Conservation (phyloP, 2,797 vertebrate genomes). For the Gymnothorax reevesii region DNA sequence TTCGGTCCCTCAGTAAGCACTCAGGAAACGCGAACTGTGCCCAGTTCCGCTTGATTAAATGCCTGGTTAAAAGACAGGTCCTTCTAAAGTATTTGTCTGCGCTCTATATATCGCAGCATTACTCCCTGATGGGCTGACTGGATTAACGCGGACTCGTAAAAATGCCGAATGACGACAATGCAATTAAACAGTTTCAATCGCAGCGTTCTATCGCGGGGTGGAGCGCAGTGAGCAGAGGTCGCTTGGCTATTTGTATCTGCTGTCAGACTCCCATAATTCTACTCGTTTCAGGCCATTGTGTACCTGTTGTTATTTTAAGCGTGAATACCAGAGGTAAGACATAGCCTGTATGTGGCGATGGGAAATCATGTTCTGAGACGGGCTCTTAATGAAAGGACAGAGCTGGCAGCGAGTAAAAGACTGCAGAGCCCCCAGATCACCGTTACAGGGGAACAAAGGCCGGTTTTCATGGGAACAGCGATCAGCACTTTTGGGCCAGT, state of each 20-base stretch:
- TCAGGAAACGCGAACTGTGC: conserved; percentile 24
- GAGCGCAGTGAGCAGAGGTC: background rate
- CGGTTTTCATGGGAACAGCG: background rate
- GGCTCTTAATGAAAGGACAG: conserved; percentile 24
- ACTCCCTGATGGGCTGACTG: background rate
- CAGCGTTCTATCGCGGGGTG: background rate
- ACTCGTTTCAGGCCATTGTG: background rate
- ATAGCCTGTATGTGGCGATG: background rate
- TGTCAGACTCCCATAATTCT: background rate
- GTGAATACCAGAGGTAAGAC: background rate
- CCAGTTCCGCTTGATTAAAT: conserved; percentile 31
- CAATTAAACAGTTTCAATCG: background rate
- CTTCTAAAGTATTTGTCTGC: background rate
- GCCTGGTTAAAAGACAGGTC: conserved; percentile 5
- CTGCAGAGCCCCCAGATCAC: conserved; percentile 2
- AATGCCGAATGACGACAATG: background rate
- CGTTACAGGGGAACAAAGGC: conserved; percentile 30
- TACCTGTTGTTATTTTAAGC: background rate
- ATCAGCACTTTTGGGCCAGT: background rate
- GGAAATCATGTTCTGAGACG: background rate
- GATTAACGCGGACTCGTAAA: background rate
- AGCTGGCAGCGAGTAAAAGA: background rate
- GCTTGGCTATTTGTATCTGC: background rate
- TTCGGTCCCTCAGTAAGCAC: background rate
- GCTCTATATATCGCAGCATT: background rate